Conservation (phyloP, 2,888 invertebrate genomes). For the Xestobium rufovillosum region DNA sequence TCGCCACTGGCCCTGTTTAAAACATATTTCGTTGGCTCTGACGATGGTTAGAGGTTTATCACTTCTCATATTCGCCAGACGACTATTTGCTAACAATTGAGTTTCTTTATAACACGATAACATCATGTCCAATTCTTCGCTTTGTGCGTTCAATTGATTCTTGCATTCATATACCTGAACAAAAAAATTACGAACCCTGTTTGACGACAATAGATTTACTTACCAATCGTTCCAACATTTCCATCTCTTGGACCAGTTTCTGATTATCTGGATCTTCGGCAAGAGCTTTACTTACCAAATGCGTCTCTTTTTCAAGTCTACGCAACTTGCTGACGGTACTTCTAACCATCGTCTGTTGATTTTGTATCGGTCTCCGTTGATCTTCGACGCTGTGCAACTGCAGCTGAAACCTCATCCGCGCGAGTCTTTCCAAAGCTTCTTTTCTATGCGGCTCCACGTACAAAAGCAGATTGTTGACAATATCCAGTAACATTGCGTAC, state of each 20-base stretch:
- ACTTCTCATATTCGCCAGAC: conserved; percentile 56
- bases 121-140: conserved; percentile 94
- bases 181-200: conserved; percentile 4
- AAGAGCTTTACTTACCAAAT: conserved; percentile 73
- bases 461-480: conserved; percentile 92
- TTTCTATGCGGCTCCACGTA: conserved; percentile 95
- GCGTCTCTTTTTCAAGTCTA: conserved; percentile 82
- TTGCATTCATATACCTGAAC: conserved; percentile 78
- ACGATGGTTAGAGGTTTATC: conserved; percentile 71
- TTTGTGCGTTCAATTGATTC: conserved; percentile 75
- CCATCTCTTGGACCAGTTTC: conserved; percentile 59
- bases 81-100: conserved; percentile 53
- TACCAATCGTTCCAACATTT: conserved; percentile 63
- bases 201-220: conserved; percentile 11
- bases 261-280: conserved; percentile 57
- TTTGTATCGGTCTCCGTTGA: conserved; percentile 85
- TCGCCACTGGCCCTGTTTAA: conserved; percentile 97
- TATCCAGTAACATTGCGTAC: conserved; percentile 95
- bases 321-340: conserved; percentile 75
- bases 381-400: conserved; percentile 88
- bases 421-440: conserved; percentile 79
- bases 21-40: conserved; percentile 89
- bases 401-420: conserved; percentile 89
- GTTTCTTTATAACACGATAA: conserved; percentile 85
- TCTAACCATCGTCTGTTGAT: conserved; percentile 75